Evolutionary conservation across 2,888 invertebrate species (phyloP).

Genomic region (Phalangium opilio): DNA sequence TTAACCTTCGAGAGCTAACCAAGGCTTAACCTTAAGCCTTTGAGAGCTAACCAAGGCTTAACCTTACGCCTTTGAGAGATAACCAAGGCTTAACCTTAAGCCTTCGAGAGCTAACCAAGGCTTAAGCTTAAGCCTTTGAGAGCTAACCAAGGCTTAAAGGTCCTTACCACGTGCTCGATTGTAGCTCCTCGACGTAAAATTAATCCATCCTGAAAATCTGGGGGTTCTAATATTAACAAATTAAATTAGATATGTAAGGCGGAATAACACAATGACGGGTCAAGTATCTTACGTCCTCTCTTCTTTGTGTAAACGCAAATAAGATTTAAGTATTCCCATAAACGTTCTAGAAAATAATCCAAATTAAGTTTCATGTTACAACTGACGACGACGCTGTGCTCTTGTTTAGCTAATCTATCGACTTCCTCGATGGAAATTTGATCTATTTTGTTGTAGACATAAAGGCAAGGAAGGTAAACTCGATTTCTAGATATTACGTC

Average conservation of each 20-base stretch:
- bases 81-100: too few species aligned
- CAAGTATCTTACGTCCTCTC: conserved; percentile 48
- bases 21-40: too few species aligned
- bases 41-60: too few species aligned
- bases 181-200: conserved; percentile 78
- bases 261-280: too few species aligned
- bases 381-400: conserved; percentile 84
- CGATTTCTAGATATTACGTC: conserved; percentile 94
- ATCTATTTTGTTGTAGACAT: conserved; percentile 99
- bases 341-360: conserved; percentile 73
- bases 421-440: conserved; percentile 96
- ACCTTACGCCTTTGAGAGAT: too few species aligned
- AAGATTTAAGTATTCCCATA: conserved; percentile 87
- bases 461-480: conserved; percentile 89
- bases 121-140: too few species aligned
- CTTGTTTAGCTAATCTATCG: conserved; percentile 73
- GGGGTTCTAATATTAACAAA: conserved; percentile 45
- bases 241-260: neutral
- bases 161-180: conserved; percentile 67
- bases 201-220: conserved; percentile 87
- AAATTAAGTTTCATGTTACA: conserved; percentile 98
- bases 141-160: too few species aligned
- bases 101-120: too few species aligned
- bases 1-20: too few species aligned
- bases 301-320: conserved; percentile 98